Base-by-base conservation (phyloP, 1,140 invertebrate genomes). In the Drosophila aff. region DNA sequence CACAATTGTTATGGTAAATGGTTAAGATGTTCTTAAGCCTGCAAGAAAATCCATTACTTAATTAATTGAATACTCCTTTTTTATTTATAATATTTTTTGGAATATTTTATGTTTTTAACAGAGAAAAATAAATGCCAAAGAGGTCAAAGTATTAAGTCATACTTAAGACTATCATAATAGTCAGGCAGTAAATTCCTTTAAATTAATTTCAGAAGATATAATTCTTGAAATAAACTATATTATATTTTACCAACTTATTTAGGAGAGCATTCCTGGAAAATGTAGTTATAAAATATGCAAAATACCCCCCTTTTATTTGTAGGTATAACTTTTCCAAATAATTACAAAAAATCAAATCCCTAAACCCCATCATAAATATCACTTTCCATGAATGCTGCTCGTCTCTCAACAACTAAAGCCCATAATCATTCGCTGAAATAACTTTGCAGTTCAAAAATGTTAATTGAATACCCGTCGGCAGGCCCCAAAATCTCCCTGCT, bases 401-500 rank as follows among this genome's bases (percentile, higher is more conserved):
- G 16, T 47, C 15, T 23, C 26, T 16, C 15, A 28, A n/a, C 40
- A 58, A 55, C 49, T 26, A 47, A 69, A 28, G 26, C 15, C 49
- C 64, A 40, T 38, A 47, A 47, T 65, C 26, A 69, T 58, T 31
- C 43, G 50, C 65, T 57, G 68, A 52, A 41, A 58, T 69, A 69
- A 71, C 13, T 72, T 72, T 71, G 2, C 28, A 72, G 69, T 21
- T 73, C 53, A 60, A 50, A 73, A 72, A 74, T 73, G 53, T 36
- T 73, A 74, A 74, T 73, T 74, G 57, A 73, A 73, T 73, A 72
- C 67, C 67, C 53, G 38, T 43, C 53, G 58, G 58, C 60, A 43
- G 23, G 38, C 28, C 23, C 71, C 49, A 65, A 75, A 57, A 40
- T 31, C 28, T 23, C 15, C 23, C 47, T 10, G 47, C 50, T 47